phyloP scores from a whole-genome alignment of 2,113 vertebrate species.

The Ginglymostoma cirratum region DNA sequence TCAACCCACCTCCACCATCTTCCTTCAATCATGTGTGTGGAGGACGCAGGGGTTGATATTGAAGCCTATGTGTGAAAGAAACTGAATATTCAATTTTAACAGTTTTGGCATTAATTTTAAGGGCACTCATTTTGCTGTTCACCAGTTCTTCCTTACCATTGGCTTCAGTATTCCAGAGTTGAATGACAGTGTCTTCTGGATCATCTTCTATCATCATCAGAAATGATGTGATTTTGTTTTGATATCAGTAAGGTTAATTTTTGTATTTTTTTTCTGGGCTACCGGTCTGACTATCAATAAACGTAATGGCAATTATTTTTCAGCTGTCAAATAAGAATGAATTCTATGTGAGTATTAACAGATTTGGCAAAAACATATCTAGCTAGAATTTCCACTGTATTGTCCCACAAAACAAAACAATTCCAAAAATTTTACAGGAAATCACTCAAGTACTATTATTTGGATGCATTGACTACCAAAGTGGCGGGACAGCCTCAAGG shows the following conservation, averaged over 20 bases:
- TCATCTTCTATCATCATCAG: background rate
- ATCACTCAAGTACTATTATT: background rate
- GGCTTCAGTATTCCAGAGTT: background rate
- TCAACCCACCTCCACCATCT: background rate
- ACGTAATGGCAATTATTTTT: background rate
- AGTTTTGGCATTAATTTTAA: background rate
- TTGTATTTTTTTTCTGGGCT: background rate
- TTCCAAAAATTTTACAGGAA: background rate
- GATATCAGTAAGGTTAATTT: background rate
- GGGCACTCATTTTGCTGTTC: background rate
- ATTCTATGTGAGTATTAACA: background rate
- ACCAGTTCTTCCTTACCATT: background rate
- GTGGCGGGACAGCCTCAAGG: too few species aligned
- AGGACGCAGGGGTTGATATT: too few species aligned
- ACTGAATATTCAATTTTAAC: background rate
- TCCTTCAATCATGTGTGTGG: background rate
- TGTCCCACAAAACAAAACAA: background rate
- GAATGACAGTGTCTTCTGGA: background rate
- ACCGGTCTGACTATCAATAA: background rate
- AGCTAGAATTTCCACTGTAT: background rate
- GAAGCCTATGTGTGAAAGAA: background rate
- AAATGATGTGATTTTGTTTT: background rate
- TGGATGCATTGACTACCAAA: background rate
- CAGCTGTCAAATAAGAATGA: background rate
- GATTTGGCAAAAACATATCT: background rate